phyloP scores from a whole-genome alignment of 2,888 invertebrate genomes.

The Formica aserva region DNA sequence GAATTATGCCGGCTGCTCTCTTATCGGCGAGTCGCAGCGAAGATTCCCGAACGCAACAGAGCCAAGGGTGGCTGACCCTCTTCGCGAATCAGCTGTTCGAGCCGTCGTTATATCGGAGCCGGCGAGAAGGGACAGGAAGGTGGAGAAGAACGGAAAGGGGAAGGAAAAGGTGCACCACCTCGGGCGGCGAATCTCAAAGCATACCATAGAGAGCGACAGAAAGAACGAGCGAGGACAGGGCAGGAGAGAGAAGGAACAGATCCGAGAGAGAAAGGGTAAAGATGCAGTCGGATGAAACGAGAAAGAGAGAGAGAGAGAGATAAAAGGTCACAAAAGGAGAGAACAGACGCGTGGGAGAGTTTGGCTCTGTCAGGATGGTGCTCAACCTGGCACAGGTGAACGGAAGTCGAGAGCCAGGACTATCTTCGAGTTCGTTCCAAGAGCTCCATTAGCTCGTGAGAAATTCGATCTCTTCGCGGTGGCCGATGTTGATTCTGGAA shows the following conservation, averaged over 20 bases:
- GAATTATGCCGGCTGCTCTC: constrained; percentile 51
- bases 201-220: constrained; percentile 72
- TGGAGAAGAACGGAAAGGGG: constrained; percentile 20
- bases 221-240: constrained; percentile 43
- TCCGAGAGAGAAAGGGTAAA: constrained; percentile 47
- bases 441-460: constrained; percentile 65
- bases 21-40: constrained; percentile 57
- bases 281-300: constrained; percentile 20
- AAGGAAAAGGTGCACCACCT: constrained; percentile 56
- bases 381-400: constrained; percentile 82
- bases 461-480: constrained; percentile 59
- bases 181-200: constrained; percentile 78
- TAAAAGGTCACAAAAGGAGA: constrained; percentile 23
- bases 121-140: constrained; percentile 40
- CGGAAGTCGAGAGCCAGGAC: constrained; percentile 70
- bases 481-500: constrained; percentile 24
- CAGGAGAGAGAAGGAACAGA: constrained; percentile 69
- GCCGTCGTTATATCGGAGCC: constrained; percentile 65
- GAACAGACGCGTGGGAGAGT: constrained; percentile 82
- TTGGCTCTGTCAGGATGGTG: constrained; percentile 78
- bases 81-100: constrained; percentile 80
- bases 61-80: constrained; percentile 76
- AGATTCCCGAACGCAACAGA: constrained; percentile 40
- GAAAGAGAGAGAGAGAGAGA: constrained; percentile 34
- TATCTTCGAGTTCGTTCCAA: constrained; percentile 37